Evolutionary conservation across 2,888 invertebrate species (phyloP), one percentile per base, ranked within the genome.

Genomic region (Keiferia lycopersicella): DNA sequence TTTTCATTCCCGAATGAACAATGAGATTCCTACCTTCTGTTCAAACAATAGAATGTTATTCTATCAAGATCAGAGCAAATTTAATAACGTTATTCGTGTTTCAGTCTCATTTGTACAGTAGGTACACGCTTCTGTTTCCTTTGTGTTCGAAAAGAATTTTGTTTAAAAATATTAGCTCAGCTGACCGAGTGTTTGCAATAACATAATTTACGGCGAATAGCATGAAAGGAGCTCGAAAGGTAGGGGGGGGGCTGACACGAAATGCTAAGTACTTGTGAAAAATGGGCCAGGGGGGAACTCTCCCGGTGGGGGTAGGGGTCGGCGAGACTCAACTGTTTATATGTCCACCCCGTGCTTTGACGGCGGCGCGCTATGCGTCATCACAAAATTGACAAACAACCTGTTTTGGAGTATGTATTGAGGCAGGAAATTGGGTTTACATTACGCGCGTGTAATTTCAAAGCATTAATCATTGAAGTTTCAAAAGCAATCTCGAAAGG

Each of bases 331-430:
- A 80, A 82, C 82, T 85, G 86, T 86, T 88, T 88, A 87, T 86
- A 82, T 86, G 83, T 81, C 84, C 81, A 81, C 74, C 80, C 76
- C 80, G 77, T 75, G 81, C 83, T 85, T 78, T 81, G 82, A 84
- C 81, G 86, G 78, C 77, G 73, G 72, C 26, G 26, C n/a, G 83
- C 86, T 83, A 34, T 34, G 81, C 81, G 87, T 87, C 87, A 88
- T 84, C 82, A 79, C 76, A 72, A 87, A 84, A 86, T 86, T 84
- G 83, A 84, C 84, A 86, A 87, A 87, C 81, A 86, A 81, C 53
- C 73, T 78, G 76, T 80, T 79, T 81, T 79, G 22, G 73, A 78
- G 76, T 80, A 78, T 81, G 79, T 78, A 74, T 48, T 38, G 18
- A 34, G 38, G 65, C 56, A 61, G 58, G 62, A 53, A 62, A 57